Conservation (phyloP, 2,113 vertebrate species). For the Centrocercus urophasianus region DNA sequence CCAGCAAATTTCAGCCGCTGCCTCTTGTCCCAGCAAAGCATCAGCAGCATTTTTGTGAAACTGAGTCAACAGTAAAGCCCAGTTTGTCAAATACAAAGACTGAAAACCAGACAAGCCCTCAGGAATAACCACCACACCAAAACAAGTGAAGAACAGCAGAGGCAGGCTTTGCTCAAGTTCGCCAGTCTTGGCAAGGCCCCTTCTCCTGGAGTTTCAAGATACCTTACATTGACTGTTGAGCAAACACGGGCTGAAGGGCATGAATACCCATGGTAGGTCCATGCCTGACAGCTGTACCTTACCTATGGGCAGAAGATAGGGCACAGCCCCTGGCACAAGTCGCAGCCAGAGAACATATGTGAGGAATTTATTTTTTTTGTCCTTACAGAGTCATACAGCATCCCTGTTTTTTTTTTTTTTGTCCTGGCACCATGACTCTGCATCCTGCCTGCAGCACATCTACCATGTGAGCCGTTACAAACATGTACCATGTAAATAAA, state of each 20-base stretch:
- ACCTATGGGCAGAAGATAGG: background rate
- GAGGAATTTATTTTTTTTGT: background rate
- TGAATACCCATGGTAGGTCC: background rate
- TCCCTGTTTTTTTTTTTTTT: background rate
- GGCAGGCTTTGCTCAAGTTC: background rate
- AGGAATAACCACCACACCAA: background rate
- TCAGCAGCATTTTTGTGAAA: background rate
- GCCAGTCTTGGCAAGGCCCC: rapidly evolving
- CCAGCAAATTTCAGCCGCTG: background rate
- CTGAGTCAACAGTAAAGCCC: background rate
- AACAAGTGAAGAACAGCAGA: background rate
- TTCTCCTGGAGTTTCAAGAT: background rate
- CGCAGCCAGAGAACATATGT: background rate
- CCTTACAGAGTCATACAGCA: background rate
- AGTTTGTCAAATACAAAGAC: background rate
- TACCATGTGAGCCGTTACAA: background rate
- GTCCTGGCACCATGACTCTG: background rate
- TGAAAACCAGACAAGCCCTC: background rate
- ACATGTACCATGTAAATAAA: rapidly evolving
- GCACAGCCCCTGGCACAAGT: background rate
- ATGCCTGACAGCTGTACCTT: background rate
- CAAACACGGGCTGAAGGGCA: background rate
- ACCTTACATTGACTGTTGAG: background rate
- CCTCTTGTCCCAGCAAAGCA: background rate
- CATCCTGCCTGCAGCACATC: background rate